Evolutionary conservation across 2,888 invertebrate genomes (phyloP).

Genomic region (Pristionchus fissidentatus): DNA sequence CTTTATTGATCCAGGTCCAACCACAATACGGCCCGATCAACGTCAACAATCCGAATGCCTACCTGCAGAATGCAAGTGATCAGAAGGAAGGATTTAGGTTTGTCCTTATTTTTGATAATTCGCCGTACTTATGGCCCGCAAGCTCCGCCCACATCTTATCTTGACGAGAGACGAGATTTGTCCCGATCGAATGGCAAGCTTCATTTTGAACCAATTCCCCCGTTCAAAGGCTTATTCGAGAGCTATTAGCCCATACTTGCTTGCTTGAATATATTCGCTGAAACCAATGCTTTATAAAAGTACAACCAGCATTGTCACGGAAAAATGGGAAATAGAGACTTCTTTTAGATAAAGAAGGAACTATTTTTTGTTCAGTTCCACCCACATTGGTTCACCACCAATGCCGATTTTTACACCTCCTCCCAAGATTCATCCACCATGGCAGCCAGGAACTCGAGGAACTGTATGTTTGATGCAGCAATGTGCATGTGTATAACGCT

Average conservation of each 20-base stretch:
- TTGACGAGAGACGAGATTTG: no score
- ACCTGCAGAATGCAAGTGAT: constrained; percentile 58
- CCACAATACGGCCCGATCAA: constrained; percentile 73
- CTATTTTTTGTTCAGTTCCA: constrained; percentile 49
- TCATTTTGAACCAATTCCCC: no score
- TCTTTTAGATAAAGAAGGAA: not conserved
- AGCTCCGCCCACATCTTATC: no score
- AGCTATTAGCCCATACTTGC: no score
- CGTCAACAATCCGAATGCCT: constrained; percentile 68
- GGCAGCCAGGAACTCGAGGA: not conserved
- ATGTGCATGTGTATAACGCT: not conserved
- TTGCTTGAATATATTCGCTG: no score
- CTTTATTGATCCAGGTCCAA: constrained; percentile 58
- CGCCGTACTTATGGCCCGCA: no score
- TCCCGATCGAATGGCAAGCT: no score
- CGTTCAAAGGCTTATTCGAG: no score
- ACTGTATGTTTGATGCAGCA: not conserved
- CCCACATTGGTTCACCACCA: constrained; percentile 57
- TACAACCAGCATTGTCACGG: no score
- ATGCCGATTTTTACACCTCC: constrained; percentile 70
- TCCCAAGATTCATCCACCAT: constrained; percentile 53
- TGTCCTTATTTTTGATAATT: not conserved
- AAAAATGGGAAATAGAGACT: no score
- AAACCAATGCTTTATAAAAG: no score
- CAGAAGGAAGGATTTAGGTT: constrained; percentile 35